These are phyloP conservation scores for Corythoichthys haematopterus DNA, from an alignment of 2,113 vertebrate species.

Conservation along the genomic window DNA sequence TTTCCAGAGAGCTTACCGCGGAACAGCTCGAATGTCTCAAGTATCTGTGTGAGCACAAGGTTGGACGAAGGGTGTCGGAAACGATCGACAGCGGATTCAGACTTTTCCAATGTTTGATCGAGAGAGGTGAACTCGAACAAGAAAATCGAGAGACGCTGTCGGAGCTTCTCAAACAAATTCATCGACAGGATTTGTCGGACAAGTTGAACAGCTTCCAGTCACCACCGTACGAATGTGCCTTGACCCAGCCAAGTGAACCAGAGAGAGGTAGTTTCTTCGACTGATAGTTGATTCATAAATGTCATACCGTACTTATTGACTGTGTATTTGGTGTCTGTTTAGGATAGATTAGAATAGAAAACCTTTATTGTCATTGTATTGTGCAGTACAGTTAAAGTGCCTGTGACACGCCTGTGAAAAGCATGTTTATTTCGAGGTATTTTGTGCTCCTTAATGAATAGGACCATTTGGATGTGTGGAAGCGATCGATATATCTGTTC, in stretches of 20 bases:
- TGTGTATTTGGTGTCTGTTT: not conserved
- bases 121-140: not conserved
- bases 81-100: not conserved
- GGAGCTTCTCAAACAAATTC: not conserved
- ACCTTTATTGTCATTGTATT: not conserved
- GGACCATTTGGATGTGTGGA: too few relatives aligned
- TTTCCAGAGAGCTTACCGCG: not conserved
- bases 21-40: not conserved
- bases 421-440: too few relatives aligned
- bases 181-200: conserved; percentile 1
- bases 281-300: not conserved
- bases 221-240: not conserved
- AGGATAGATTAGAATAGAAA: not conserved
- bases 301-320: not conserved
- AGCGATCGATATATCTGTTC: too few relatives aligned
- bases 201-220: not conserved
- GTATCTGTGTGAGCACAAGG: not conserved
- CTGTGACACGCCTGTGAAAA: too few relatives aligned
- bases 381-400: not conserved
- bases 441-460: too few relatives aligned
- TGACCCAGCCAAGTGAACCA: not conserved
- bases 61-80: not conserved
- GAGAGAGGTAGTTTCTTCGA: not conserved
- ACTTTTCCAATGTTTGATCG: conserved; percentile 2
- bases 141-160: not conserved